Conservation (phyloP, 53 echinoderm and acorn worm genomes). For the Astropecten irregularis region DNA sequence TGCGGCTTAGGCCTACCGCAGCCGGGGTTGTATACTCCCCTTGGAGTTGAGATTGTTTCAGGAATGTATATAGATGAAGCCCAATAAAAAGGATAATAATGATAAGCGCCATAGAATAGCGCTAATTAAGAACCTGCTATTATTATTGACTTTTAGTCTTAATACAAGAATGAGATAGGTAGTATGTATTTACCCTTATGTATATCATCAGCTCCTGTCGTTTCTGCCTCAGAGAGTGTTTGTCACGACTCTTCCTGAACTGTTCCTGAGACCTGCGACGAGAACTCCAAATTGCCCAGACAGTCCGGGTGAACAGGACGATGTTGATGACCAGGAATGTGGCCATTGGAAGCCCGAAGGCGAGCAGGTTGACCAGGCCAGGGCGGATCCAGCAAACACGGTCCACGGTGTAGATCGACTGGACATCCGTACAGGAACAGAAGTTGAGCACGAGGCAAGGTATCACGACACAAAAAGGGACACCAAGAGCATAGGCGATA, state of each 20-base stretch:
- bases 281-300: conserved; percentile 30
- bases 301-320: conserved; percentile 47
- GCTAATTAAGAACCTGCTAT: too few species aligned
- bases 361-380: conserved; percentile 54
- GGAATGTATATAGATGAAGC: too few species aligned
- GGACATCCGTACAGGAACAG: conserved; percentile 47
- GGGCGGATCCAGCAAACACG: conserved; percentile 49
- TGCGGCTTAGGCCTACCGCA: too few species aligned
- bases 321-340: conserved; percentile 61
- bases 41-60: too few species aligned
- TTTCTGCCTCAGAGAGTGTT: background rate
- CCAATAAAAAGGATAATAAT: too few species aligned
- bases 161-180: too few species aligned
- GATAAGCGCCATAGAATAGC: too few species aligned
- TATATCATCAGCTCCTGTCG: conserved; percentile 30
- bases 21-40: too few species aligned
- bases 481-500: conserved; percentile 59
- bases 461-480: conserved; percentile 33
- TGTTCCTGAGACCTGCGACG: background rate
- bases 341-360: conserved; percentile 64
- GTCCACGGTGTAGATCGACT: conserved; percentile 18
- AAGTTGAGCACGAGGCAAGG: conserved; percentile 51
- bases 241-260: background rate
- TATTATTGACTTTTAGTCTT: too few species aligned
- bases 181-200: conserved; percentile 7